phyloP scores from a whole-genome alignment of 92 coral and sea anemone species.

The Isaurus tuberculatus region DNA sequence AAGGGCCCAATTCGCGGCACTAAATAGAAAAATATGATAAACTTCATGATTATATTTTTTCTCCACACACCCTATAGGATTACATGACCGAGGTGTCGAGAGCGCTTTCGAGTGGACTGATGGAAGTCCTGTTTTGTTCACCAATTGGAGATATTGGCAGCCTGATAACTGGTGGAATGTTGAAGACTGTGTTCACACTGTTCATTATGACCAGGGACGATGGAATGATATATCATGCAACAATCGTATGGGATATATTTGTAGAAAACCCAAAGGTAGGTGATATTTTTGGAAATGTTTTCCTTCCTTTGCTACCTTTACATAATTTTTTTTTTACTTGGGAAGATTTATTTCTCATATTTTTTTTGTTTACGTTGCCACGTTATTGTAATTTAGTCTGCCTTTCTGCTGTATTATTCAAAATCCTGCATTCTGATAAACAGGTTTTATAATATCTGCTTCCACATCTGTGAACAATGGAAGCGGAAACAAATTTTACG shows the following conservation, averaged over 20 bases:
- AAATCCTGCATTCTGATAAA: too few relatives aligned
- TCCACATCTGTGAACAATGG: too few relatives aligned
- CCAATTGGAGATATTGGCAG: conserved; percentile 84
- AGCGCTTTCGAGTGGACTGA: conserved; percentile 82
- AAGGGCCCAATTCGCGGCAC: neutral
- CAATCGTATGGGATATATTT: conserved; percentile 70
- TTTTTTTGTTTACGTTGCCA: too few relatives aligned
- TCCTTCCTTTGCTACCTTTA: neutral
- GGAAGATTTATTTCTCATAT: too few relatives aligned
- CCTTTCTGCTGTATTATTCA: too few relatives aligned
- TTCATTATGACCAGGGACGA: conserved; percentile 57
- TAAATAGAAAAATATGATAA: too few relatives aligned
- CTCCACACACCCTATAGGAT: conserved; percentile 52
- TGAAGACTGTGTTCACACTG: conserved; percentile 82
- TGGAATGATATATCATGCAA: conserved; percentile 91
- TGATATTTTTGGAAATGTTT: neutral
- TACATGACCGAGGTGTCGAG: conserved; percentile 80
- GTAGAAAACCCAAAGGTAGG: conserved; percentile 91
- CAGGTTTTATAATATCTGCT: too few relatives aligned
- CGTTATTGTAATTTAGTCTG: too few relatives aligned
- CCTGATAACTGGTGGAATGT: conserved; percentile 78
- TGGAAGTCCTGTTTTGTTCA: conserved; percentile 73
- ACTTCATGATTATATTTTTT: neutral
- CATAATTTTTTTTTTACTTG: neutral
- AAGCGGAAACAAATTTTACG: too few relatives aligned